Evolutionary conservation across 1,140 invertebrate species (phyloP).

Genomic region (fruit fly (Drosophila melanogaster)): DNA sequence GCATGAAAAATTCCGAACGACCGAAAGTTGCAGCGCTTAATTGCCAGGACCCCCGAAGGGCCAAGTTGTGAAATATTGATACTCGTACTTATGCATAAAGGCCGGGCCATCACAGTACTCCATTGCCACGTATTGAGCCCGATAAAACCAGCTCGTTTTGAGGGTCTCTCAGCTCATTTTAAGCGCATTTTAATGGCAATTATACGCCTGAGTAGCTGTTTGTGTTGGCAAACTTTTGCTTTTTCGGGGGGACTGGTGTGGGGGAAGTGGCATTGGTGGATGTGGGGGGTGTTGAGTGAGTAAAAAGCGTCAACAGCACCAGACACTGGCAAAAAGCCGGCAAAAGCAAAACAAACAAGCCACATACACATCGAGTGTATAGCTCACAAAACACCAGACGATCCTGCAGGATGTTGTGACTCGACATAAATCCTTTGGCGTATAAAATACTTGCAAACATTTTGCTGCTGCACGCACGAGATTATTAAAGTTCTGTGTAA

Average conservation of each 20-base stretch:
- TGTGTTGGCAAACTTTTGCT: slow-evolving; percentile 49
- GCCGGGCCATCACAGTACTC: slow-evolving; percentile 16
- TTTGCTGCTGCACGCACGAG: slow-evolving; percentile 49
- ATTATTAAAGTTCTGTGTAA: slow-evolving; percentile 75
- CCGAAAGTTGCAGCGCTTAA: slow-evolving; percentile 48
- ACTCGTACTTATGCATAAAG: slow-evolving; percentile 47
- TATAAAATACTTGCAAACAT: slow-evolving; percentile 57
- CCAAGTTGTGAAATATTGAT: slow-evolving; percentile 58
- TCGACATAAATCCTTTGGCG: slow-evolving; percentile 70
- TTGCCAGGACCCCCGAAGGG: slow-evolving; percentile 30
- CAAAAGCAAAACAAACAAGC: slow-evolving; percentile 37
- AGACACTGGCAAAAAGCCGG: slow-evolving; percentile 34
- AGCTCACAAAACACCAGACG: slow-evolving; percentile 24
- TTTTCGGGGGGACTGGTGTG: slow-evolving; percentile 11
- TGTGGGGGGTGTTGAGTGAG: slow-evolving; percentile 3
- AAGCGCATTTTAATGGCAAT: slow-evolving; percentile 77
- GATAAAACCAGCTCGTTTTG: slow-evolving; percentile 45
- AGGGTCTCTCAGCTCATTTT: slow-evolving; percentile 55
- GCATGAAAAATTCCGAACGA: slow-evolving; percentile 45
- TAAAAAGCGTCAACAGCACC: slow-evolving; percentile 39
- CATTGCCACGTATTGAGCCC: slow-evolving; percentile 46
- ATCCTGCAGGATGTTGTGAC: slow-evolving; percentile 43
- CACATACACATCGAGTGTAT: slow-evolving; percentile 14
- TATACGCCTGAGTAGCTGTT: slow-evolving; percentile 67
- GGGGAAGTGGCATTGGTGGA: too few relatives aligned